Base-by-base conservation (phyloP, 2,797 vertebrate genomes). In the Poecilia velifera region DNA sequence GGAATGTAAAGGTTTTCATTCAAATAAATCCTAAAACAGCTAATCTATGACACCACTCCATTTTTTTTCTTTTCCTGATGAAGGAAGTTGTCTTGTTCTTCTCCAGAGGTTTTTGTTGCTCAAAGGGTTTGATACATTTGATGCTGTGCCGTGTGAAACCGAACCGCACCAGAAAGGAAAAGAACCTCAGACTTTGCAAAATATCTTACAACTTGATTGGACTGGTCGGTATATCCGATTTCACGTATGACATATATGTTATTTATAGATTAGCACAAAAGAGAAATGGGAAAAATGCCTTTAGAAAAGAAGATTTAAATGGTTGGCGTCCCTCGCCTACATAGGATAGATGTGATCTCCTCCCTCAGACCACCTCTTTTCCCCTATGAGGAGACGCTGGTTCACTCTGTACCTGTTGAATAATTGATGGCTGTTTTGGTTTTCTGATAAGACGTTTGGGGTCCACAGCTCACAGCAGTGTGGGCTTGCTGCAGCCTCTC, bases 351-450 rank as follows among this genome's bases (percentile, higher is more conserved):
- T 34, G 76, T 76, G 66, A 47, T 49, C 78, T 59, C 83, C 76
- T 73, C 70, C 13, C 36, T 89, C 86, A 83, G 83, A 87, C 89
- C 90, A 78, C 84, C 86, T 88, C 86, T 90, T 90, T 88, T 92
- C 80, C 83, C 90, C 89, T 90, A 84, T 91, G 91, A 51, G 74
- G 74, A 76, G 74, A 36, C 3, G 91, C 89, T 86, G 86, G 80
- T 89, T 93, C 85, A 71, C 90, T 89, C 90, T 91, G 91, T 94
- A 94, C 90, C 92, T 93, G 92, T 92, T 95, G 94, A 95, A 95
- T 95, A 95, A 95, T 95, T 96, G 91, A 96, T 94, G 71, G 80
- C 79, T 93, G 93, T 95, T 95, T 95, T 76, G 94, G 94, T 94
- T 95, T 94, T 92, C 85, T 73, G 90, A 93, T 92, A 92, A 94